phyloP scores from a whole-genome alignment of 2,113 vertebrate species.

The Paramisgurnus dabryanus region DNA sequence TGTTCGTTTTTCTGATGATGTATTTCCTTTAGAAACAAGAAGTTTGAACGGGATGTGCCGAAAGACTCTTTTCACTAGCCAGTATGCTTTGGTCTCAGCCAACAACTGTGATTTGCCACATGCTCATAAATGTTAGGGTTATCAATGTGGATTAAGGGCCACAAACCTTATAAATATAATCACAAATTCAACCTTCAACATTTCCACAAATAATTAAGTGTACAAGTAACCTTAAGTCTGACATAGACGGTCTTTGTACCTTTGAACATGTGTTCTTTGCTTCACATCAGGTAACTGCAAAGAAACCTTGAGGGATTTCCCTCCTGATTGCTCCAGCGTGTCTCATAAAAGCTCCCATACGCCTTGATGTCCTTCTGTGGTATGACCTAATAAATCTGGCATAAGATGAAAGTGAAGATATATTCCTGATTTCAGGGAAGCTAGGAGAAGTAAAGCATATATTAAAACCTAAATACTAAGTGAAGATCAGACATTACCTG shows the following conservation, averaged over 20 bases:
- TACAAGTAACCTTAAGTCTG: neutral
- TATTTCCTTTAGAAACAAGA: too few species aligned
- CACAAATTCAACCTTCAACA: too few species aligned
- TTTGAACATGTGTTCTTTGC: conserved; percentile 3
- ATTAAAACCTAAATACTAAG: conserved; percentile 1
- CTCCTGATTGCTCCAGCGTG: conserved; percentile 26
- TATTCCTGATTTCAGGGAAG: conserved; percentile 1
- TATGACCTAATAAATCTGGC: conserved; percentile 41
- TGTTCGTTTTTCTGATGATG: too few species aligned
- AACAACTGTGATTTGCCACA: too few species aligned
- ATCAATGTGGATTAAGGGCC: too few species aligned
- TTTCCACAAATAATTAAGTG: neutral
- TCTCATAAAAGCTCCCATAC: conserved; percentile 31
- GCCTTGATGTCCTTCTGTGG: conserved; percentile 22
- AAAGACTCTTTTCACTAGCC: too few species aligned
- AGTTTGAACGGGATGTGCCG: too few species aligned
- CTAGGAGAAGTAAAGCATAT: neutral
- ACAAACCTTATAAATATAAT: too few species aligned
- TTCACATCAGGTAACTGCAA: conserved; percentile 20
- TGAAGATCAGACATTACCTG: neutral
- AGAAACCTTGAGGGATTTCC: conserved; percentile 31
- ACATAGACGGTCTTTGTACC: neutral
- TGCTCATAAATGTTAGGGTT: too few species aligned
- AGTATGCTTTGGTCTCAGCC: too few species aligned
- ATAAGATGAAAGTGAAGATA: conserved; percentile 17